Evolutionary conservation across 2,888 invertebrate genomes (phyloP).

Genomic region (Lordiphosa fenestrarum): DNA sequence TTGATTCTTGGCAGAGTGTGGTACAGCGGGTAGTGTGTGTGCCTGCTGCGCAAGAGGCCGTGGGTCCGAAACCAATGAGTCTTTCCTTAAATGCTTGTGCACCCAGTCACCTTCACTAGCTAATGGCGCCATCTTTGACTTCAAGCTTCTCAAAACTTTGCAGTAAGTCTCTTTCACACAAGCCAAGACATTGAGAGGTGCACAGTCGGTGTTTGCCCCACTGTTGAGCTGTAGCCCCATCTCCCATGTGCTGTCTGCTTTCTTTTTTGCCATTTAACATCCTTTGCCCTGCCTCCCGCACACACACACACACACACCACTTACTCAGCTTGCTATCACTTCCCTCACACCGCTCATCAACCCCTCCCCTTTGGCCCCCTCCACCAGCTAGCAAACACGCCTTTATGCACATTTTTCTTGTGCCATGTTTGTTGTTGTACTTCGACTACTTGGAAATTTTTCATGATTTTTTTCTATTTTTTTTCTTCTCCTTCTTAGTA

Average conservation of each 20-base stretch:
- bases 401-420: constrained; percentile 54
- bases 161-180: too few species aligned
- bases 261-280: constrained; percentile 18
- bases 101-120: too few species aligned
- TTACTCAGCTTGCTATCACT: constrained; percentile 7
- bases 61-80: too few species aligned
- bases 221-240: constrained; percentile 9
- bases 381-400: constrained; percentile 11
- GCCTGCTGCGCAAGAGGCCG: too few species aligned
- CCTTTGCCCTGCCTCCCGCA: constrained; percentile 12
- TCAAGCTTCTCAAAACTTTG: too few species aligned
- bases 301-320: constrained; percentile 17
- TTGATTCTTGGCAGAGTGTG: too few species aligned
- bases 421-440: constrained; percentile 37
- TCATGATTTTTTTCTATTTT: constrained; percentile 44
- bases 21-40: too few species aligned
- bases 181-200: too few species aligned
- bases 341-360: background rate
- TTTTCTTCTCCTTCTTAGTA: background rate
- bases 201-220: background rate
- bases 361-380: background rate
- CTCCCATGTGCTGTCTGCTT: constrained; percentile 8
- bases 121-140: too few species aligned
- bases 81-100: too few species aligned
- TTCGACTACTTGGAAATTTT: constrained; percentile 55